Evolutionary conservation across 2,113 vertebrate genomes (phyloP).

Genomic region (Ranitomeya variabilis): DNA sequence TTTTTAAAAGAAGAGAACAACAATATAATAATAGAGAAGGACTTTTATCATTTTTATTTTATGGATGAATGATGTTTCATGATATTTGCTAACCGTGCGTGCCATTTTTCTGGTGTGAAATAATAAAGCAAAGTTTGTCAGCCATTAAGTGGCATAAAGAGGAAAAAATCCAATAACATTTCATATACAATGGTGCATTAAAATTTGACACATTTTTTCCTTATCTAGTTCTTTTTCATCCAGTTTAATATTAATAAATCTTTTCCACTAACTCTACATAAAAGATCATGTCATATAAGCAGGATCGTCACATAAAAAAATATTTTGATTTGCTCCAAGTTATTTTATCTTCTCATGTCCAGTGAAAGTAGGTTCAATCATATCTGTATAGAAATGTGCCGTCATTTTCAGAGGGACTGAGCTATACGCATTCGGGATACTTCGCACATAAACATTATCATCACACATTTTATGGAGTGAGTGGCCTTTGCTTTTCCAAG

Average conservation of each 20-base stretch:
- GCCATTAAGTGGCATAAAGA: too few relatives aligned
- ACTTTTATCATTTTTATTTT: background rate
- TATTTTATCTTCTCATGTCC: background rate
- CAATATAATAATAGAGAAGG: background rate
- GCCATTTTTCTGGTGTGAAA: too few relatives aligned
- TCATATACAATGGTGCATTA: too few relatives aligned
- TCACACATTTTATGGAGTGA: conserved; percentile 23
- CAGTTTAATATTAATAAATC: background rate
- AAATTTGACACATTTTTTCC: too few relatives aligned
- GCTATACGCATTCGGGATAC: conserved; percentile 12
- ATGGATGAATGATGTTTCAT: background rate
- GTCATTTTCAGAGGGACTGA: background rate
- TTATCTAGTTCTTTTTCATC: background rate
- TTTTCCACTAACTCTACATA: background rate
- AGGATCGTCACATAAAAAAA: background rate
- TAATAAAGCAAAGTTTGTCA: too few relatives aligned
- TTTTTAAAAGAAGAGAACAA: background rate
- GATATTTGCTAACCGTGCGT: background rate
- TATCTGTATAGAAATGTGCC: background rate
- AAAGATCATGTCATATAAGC: background rate
- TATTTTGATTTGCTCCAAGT: background rate
- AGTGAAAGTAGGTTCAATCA: background rate
- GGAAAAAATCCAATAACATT: too few relatives aligned
- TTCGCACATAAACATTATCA: conserved; percentile 3
- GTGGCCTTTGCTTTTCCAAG: conserved; percentile 27